phyloP scores from a whole-genome alignment of 2,888 invertebrate genomes.

The Calliphora vomitoria region DNA sequence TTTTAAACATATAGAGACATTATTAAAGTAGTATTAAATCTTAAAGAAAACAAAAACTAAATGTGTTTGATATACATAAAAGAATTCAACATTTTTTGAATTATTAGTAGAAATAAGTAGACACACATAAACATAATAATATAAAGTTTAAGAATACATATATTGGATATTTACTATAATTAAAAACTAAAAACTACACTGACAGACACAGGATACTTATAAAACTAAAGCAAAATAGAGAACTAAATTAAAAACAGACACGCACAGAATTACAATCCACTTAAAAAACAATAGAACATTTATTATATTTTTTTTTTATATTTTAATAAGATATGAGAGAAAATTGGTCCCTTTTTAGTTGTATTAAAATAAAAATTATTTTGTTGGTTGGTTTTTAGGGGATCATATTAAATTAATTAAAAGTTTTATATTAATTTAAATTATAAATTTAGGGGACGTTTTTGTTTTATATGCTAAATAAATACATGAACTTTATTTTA shows the following conservation, averaged over 20 bases:
- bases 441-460: too few relatives aligned
- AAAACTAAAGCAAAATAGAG: constrained; percentile 7
- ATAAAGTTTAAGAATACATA: neutral
- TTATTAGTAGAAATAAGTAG: constrained; percentile 17
- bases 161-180: too few relatives aligned
- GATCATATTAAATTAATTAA: neutral
- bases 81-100: neutral
- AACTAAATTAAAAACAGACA: constrained; percentile 11
- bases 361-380: constrained; percentile 45
- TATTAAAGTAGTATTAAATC: constrained; percentile 23
- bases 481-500: too few relatives aligned
- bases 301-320: neutral
- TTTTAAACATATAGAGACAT: constrained; percentile 31
- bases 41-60: constrained; percentile 41
- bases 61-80: neutral
- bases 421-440: too few relatives aligned
- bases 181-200: constrained; percentile 29
- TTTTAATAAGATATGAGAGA: neutral
- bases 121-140: neutral
- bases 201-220: constrained; percentile 18
- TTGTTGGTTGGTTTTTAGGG: constrained; percentile 56
- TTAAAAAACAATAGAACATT: constrained; percentile 4
- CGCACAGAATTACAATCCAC: constrained; percentile 20
- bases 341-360: constrained; percentile 25
- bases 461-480: too few relatives aligned